Conservation (phyloP, 1,140 invertebrate species). For the Heliconius congener region DNA sequence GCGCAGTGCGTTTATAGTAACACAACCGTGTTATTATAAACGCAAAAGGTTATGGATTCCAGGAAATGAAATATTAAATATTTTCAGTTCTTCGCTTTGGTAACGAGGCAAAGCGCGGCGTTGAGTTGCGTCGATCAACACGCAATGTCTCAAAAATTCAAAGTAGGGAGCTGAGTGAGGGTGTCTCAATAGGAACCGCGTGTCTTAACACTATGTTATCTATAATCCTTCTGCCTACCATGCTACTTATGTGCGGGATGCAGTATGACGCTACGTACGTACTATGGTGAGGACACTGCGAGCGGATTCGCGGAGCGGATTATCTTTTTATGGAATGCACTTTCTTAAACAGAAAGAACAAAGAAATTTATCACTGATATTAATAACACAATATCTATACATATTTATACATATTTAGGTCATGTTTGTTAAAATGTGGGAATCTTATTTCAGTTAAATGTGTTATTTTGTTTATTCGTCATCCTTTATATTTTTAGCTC, state of each 20-base stretch:
- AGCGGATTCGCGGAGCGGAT: background rate
- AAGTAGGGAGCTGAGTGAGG: no score
- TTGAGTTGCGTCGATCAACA: background rate
- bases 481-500: background rate
- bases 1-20: no score
- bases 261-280: background rate
- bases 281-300: background rate
- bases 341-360: background rate
- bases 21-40: no score
- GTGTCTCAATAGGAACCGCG: background rate
- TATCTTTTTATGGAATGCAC: background rate
- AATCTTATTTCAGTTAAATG: background rate
- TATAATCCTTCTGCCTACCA: background rate
- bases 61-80: no score
- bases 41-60: no score
- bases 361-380: background rate
- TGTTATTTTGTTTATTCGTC: background rate
- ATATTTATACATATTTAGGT: background rate
- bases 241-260: background rate
- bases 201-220: background rate
- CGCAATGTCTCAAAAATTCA: background rate
- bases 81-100: no score
- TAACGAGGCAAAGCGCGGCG: no score
- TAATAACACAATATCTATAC: background rate
- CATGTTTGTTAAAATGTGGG: background rate